Base-by-base conservation (phyloP, 2,113 vertebrate genomes). In the Callocephalon fimbriatum region DNA sequence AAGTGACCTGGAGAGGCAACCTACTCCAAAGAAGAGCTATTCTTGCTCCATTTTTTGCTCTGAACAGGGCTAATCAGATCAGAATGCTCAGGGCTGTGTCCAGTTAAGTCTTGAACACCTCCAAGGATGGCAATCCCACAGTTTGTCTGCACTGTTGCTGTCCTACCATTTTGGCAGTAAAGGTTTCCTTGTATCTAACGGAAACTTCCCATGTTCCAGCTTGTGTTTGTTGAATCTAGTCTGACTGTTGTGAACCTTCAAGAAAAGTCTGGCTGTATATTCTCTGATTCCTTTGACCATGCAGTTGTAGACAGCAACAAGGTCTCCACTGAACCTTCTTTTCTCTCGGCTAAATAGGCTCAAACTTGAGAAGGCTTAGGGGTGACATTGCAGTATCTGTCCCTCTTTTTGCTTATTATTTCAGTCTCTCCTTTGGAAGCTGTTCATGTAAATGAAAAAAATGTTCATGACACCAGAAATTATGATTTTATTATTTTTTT, bases 231-330 rank as follows among this genome's bases (percentile, higher is more conserved):
- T 72, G 19, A 31, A 35, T 66, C 22, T 44, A 72, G 31, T 77
- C 20, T 22, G 83, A 35, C 12, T 31, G 23, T 50, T 0, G 0
- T 17, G 8, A 27, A 56, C 3, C 13, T n/a, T 47, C 0, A 1
- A 86, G 32, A 86, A 70, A 73, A 59, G n/a, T 58, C 44, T 37
- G 19, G 0, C 18, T 53, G 8, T 47, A 19, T 32, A 35, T 54
- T 61, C 32, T 78, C 27, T 35, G 47, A 73, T 21, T 68, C 25
- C 21, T 78, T 68, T 84, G 8, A 56, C 37, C 19, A 23, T 8
- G 19, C 29, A 65, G 7, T 31, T 88, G 25, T 16, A 75, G 50
- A 65, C 1, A 73, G 26, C n/a, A 75, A 27, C 7, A 74, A 58
- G 8, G 5, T 48, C 21, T 61, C 18, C 35, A 21, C 19, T 26